Conservation (phyloP, 2,888 invertebrate species). For the Calliopum simillimum region DNA sequence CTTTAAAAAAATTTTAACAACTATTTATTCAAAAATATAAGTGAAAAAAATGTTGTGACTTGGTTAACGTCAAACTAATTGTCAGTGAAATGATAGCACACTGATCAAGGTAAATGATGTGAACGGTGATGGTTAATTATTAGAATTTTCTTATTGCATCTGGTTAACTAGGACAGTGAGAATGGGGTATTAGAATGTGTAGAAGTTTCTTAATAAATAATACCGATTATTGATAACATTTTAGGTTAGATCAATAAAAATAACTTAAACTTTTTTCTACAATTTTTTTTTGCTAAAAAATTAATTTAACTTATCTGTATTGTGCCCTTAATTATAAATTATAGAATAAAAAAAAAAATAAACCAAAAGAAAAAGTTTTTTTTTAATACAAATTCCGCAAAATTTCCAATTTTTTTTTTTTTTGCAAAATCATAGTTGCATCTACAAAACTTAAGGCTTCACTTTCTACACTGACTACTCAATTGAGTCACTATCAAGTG, state of each 20-base stretch:
- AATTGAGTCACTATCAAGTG: constrained; percentile 64
- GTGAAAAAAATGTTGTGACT: too few species aligned
- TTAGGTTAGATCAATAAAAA: neutral
- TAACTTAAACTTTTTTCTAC: neutral
- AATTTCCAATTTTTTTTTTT: constrained; percentile 7
- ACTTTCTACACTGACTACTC: constrained; percentile 50
- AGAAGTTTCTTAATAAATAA: constrained; percentile 32
- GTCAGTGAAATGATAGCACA: too few species aligned
- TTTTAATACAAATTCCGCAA: neutral
- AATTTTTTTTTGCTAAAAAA: constrained; percentile 13
- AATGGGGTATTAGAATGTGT: too few species aligned
- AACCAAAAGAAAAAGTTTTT: too few species aligned
- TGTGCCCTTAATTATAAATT: neutral
- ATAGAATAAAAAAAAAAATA: neutral
- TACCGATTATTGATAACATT: constrained; percentile 3
- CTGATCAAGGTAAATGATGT: too few species aligned
- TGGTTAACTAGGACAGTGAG: constrained; percentile 17
- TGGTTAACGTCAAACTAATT: too few species aligned
- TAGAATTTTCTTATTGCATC: constrained; percentile 20
- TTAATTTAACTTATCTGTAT: constrained; percentile 27
- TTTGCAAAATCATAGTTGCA: neutral
- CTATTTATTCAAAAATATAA: too few species aligned
- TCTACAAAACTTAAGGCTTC: constrained; percentile 10
- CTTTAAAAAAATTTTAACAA: too few species aligned
- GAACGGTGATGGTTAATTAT: too few species aligned